Conservation (phyloP, 2,113 vertebrate genomes). For the Halichoeres trimaculatus region DNA sequence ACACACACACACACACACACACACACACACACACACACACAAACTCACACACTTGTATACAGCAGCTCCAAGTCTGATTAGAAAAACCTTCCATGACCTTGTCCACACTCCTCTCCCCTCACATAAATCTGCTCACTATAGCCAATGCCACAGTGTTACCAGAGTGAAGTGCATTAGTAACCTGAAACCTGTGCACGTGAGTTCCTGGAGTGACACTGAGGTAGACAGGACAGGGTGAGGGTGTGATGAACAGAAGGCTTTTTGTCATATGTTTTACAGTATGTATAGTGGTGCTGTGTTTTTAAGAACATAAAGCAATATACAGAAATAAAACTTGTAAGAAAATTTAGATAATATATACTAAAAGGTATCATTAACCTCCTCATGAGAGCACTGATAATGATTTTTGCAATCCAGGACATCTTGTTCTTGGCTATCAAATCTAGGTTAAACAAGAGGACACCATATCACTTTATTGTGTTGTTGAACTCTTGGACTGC, state of each 20-base stretch:
- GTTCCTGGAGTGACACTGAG: constrained; percentile 2
- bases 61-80: constrained; percentile 17
- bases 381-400: too few relatives aligned
- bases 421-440: neutral
- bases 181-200: constrained; percentile 29
- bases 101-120: constrained; percentile 17
- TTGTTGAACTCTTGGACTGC: constrained; percentile 9
- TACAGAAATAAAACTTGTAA: too few relatives aligned
- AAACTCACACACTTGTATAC: neutral
- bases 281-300: too few relatives aligned
- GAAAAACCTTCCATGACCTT: constrained; percentile 53
- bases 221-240: neutral
- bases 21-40: constrained; percentile 8
- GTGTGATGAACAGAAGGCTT: neutral
- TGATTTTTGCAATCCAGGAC: too few relatives aligned
- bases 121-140: constrained; percentile 39
- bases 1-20: neutral
- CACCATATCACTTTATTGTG: neutral
- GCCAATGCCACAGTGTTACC: constrained; percentile 21
- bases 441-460: neutral
- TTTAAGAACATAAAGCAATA: neutral
- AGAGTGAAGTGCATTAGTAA: constrained; percentile 51
- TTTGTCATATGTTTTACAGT: neutral
- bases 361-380: too few relatives aligned
- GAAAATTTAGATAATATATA: too few relatives aligned